Evolutionary conservation across 64 coral and sea anemone species (phyloP).

Genomic region (Stichodactyla mertensii): DNA sequence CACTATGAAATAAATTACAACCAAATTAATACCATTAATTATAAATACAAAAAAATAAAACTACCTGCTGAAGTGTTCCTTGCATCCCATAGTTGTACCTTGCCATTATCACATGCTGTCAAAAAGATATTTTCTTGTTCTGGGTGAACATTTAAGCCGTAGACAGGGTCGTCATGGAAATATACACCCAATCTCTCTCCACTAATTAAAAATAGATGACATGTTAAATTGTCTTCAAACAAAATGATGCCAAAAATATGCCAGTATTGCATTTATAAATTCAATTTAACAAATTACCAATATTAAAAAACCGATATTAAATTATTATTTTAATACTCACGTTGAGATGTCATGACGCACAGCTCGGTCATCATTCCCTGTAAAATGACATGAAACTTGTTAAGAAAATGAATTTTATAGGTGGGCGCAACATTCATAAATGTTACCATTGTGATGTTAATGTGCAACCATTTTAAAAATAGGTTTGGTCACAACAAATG

Average conservation of each 20-base stretch:
- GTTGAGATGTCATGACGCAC: slow-evolving; percentile 67
- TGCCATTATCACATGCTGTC: slow-evolving; percentile 86
- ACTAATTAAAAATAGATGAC: slow-evolving; percentile 31
- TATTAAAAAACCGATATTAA: neutral
- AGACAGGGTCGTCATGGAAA: slow-evolving; percentile 85
- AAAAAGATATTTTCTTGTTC: slow-evolving; percentile 75
- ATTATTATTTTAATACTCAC: slow-evolving; percentile 35
- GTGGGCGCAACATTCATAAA: too few relatives aligned
- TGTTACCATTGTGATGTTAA: too few relatives aligned
- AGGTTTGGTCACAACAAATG: too few relatives aligned
- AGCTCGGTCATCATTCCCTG: slow-evolving; percentile 81
- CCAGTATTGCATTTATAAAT: neutral
- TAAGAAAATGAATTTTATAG: neutral
- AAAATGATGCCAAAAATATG: neutral
- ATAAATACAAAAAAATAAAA: neutral
- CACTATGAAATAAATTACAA: neutral
- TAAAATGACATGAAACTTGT: neutral
- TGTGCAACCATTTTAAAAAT: too few relatives aligned
- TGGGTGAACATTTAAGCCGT: slow-evolving; percentile 81
- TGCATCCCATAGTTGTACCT: slow-evolving; percentile 61
- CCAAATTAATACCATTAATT: neutral
- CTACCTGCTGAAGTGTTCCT: slow-evolving; percentile 37
- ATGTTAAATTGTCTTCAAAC: neutral
- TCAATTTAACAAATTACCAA: neutral
- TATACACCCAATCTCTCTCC: slow-evolving; percentile 64